Evolutionary conservation across 2,113 vertebrate genomes (phyloP).

Genomic region (Amazona vittata): DNA sequence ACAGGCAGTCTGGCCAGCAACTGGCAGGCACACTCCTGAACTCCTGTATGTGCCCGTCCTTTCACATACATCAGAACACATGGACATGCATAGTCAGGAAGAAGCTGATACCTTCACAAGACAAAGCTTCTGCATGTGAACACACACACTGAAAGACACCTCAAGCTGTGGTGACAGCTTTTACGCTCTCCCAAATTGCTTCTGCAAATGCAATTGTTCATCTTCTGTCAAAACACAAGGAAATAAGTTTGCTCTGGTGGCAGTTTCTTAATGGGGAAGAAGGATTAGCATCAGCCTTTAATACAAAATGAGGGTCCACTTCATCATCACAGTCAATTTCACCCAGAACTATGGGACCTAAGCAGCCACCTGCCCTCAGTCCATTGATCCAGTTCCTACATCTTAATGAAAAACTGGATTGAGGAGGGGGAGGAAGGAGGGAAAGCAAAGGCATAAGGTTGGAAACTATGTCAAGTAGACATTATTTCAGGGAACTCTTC

Average conservation of each 20-base stretch:
- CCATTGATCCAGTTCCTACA: not conserved
- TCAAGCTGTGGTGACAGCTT: slow-evolving; percentile 30
- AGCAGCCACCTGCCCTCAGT: not conserved
- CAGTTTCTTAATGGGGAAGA: slow-evolving; percentile 46
- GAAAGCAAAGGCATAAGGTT: not conserved
- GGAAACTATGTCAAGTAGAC: not conserved
- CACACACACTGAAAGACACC: not conserved
- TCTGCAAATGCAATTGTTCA: slow-evolving; percentile 53
- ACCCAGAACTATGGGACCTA: not conserved
- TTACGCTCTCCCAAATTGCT: slow-evolving; percentile 35
- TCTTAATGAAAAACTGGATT: not conserved
- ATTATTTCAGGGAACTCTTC: not conserved
- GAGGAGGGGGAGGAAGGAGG: not conserved
- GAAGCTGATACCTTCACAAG: not conserved
- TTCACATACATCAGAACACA: not conserved
- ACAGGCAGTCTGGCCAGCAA: not conserved
- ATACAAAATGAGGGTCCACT: not conserved
- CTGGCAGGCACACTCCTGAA: not conserved
- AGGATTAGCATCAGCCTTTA: slow-evolving; percentile 38
- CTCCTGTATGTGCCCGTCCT: fast-evolving
- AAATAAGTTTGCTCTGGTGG: slow-evolving; percentile 48
- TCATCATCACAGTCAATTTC: not conserved
- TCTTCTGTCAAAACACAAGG: slow-evolving; percentile 54
- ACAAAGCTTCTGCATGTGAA: not conserved
- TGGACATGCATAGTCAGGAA: not conserved